These are phyloP conservation scores for Etheostoma cragini DNA, from an alignment of 2,113 vertebrate species.

Conservation along the genomic window DNA sequence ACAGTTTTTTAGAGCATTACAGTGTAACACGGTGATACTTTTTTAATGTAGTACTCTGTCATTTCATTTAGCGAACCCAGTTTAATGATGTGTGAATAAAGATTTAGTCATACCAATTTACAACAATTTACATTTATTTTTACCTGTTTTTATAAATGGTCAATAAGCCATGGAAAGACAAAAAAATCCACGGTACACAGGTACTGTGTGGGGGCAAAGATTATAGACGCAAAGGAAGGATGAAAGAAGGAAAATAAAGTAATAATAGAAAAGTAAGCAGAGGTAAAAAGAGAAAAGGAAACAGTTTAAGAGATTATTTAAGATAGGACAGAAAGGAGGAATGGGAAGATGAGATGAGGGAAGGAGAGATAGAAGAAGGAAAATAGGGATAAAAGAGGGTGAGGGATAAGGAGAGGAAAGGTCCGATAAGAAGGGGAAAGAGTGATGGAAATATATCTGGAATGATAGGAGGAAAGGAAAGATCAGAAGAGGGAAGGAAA, in stretches of 20 bases:
- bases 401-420: background rate
- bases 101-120: slow-evolving; percentile 4
- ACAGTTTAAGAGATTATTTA: no score
- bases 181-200: no score
- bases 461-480: no score
- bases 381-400: background rate
- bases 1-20: background rate
- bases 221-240: background rate
- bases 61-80: background rate
- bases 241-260: background rate
- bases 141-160: background rate
- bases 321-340: background rate
- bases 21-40: background rate
- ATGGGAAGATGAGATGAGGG: background rate
- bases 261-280: no score
- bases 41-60: background rate
- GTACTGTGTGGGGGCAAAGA: no score
- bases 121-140: background rate
- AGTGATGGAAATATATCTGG: background rate
- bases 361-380: background rate
- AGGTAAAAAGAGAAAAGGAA: no score
- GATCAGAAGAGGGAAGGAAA: background rate
- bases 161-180: background rate
- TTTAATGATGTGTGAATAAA: background rate
- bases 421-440: background rate